A percentile compares a stretch with the other conserved stretches of the same genome.
Evolutionary conservation across 2,888 invertebrate genomes (phyloP).

Genomic region (Acleris laterana): DNA sequence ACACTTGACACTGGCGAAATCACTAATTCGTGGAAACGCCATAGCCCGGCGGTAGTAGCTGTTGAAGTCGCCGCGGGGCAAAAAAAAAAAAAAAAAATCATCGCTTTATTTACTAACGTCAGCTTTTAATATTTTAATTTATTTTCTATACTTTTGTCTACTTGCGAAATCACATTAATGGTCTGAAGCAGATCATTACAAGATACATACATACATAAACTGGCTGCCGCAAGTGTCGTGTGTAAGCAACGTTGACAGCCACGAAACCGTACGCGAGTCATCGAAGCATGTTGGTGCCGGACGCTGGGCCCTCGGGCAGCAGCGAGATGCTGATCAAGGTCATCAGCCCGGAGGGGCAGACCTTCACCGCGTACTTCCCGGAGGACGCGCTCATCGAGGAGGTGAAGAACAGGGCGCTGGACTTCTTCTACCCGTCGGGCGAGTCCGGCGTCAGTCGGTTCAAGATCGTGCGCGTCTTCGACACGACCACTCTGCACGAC

Average conservation of each 20-base stretch:
- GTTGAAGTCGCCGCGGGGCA: too few species aligned
- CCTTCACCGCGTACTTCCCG: slow-evolving; percentile 62
- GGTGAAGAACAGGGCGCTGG: slow-evolving; percentile 69
- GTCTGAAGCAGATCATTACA: too few species aligned
- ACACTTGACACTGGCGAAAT: too few species aligned
- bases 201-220: too few species aligned
- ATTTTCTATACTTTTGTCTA: too few species aligned
- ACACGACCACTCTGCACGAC: slow-evolving; percentile 70
- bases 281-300: slow-evolving; percentile 65
- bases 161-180: too few species aligned
- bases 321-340: slow-evolving; percentile 68
- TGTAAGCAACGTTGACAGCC: background rate
- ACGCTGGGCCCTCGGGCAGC: slow-evolving; percentile 53
- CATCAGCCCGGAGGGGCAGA: slow-evolving; percentile 71
- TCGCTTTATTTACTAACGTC: too few species aligned
- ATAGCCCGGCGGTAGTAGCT: too few species aligned
- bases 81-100: too few species aligned
- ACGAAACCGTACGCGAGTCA: background rate
- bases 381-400: slow-evolving; percentile 74
- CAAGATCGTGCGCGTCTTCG: slow-evolving; percentile 70
- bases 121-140: too few species aligned
- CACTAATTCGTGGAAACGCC: too few species aligned
- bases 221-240: background rate
- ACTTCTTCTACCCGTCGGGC: slow-evolving; percentile 73
- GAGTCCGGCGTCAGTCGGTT: slow-evolving; percentile 65